Conservation (phyloP, 2,888 invertebrate species). For the Pterostichus madidus region DNA sequence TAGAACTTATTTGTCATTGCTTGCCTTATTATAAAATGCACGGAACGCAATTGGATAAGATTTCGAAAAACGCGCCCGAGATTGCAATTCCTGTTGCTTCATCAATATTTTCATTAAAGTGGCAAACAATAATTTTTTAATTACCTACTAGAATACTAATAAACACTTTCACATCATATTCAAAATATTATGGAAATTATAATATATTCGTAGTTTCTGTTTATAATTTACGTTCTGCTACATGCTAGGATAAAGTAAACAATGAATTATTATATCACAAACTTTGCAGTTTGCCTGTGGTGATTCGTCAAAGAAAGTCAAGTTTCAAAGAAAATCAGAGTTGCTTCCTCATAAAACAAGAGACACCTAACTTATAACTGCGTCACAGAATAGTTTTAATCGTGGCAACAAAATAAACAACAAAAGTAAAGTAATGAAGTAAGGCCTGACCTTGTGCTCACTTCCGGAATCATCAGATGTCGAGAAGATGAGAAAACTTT, state of each 20-base stretch:
- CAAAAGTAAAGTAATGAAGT: too few species aligned
- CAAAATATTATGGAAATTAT: neutral
- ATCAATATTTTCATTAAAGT: too few species aligned
- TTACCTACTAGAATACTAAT: neutral
- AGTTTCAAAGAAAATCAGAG: slow-evolving; percentile 18
- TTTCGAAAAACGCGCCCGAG: too few species aligned
- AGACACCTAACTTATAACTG: slow-evolving; percentile 12
- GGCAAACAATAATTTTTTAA: too few species aligned
- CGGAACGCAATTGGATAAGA: too few species aligned
- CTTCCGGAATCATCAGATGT: neutral
- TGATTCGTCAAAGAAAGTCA: slow-evolving; percentile 28
- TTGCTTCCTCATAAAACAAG: neutral
- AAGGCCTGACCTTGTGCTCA: neutral
- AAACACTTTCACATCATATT: neutral
- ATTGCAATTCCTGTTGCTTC: too few species aligned
- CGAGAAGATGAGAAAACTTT: too few species aligned
- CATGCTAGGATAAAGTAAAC: slow-evolving; percentile 10
- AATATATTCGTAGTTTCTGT: slow-evolving; percentile 22
- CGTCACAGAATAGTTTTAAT: slow-evolving; percentile 1
- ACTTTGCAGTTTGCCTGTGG: slow-evolving; percentile 14
- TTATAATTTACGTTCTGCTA: slow-evolving; percentile 18
- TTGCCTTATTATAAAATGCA: too few species aligned
- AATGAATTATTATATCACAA: slow-evolving; percentile 37
- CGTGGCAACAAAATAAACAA: neutral
- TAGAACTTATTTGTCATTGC: too few species aligned